phyloP scores from a whole-genome alignment of 2,797 vertebrate genomes.

The Petrocephalus sullivani region DNA sequence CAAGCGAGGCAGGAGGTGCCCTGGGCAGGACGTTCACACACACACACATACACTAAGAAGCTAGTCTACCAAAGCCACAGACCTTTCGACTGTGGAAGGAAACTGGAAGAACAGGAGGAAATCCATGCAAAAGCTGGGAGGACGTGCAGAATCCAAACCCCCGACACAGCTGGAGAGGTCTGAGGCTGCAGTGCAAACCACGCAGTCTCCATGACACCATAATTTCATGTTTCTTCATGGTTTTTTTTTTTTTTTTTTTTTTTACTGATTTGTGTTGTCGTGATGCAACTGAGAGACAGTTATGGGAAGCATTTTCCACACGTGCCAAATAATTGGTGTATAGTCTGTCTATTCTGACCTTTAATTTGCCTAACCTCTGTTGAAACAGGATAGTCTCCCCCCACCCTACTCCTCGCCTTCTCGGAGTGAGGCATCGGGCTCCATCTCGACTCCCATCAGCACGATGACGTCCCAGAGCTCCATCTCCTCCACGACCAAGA shows the following conservation, averaged over 20 bases:
- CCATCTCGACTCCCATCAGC: constrained; percentile 71
- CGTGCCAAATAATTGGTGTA: not conserved
- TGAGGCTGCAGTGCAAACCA: not conserved
- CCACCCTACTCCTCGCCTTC: constrained; percentile 68
- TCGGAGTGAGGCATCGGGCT: constrained; percentile 65
- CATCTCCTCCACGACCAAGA: constrained; percentile 69
- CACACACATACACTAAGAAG: not conserved
- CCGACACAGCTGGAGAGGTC: not conserved
- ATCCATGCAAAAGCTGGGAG: not conserved
- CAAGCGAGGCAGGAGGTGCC: not conserved
- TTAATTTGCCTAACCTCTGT: not conserved
- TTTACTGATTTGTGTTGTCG: not conserved
- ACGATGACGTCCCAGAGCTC: constrained; percentile 68
- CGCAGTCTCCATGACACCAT: not conserved
- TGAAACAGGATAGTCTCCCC: constrained; percentile 62
- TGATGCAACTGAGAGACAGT: not conserved
- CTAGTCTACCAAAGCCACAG: not conserved
- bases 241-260: not conserved
- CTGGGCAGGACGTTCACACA: not conserved
- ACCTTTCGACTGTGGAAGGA: not conserved
- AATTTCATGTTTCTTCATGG: not conserved
- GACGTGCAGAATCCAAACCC: not conserved
- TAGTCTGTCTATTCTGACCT: not conserved
- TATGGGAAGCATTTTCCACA: not conserved
- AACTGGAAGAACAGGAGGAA: not conserved